Base-by-base conservation (phyloP, 2,797 vertebrate species). In the Chrosomus eos region DNA sequence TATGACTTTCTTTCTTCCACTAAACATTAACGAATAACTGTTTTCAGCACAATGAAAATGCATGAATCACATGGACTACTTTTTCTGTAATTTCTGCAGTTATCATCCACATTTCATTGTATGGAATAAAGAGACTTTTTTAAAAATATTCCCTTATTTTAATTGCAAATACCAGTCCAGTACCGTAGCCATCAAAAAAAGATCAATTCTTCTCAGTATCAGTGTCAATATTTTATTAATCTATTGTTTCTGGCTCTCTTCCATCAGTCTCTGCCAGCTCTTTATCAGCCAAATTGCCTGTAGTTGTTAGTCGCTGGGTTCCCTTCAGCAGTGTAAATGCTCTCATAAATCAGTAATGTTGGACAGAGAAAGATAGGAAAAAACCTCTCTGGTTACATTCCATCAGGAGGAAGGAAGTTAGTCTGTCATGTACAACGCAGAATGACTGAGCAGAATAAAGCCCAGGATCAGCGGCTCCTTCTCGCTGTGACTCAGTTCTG, bases 211-310 rank as follows among this genome's bases (percentile, higher is more conserved):
- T 78, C 64, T 60, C 53, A 19, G 60, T 55, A 43, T 21, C 26
- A 26, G 64, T 7, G 36, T 70, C 66, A 72, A 79, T 60, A 62
- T 68, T 79, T 72, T 26, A 62, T 73, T 36, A 62, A 75, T 53
- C 21, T 74, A 67, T 73, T 74, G 23, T 87, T 62, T 86, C 80
- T 86, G 81, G 80, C 72, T 72, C 58, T 58, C 51, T 26, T 64
- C 28, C 38, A 43, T 70, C 77, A 45, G 38, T 81, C 71, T 28
- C 77, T 81, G 84, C 64, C 74, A 82, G 71, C 23, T 64, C 85
- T 88, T 89, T 84, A 88, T 90, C 87, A 81, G 58, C 19, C 62
- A 85, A 83, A 83, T 85, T 85, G 84, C 86, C 83, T 86, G 81
- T 82, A 77, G 78, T 82, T 84, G 74, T 68, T 66, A 23, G 75